phyloP scores from a whole-genome alignment of 2,797 vertebrate genomes.

The Phoebastria nigripes region DNA sequence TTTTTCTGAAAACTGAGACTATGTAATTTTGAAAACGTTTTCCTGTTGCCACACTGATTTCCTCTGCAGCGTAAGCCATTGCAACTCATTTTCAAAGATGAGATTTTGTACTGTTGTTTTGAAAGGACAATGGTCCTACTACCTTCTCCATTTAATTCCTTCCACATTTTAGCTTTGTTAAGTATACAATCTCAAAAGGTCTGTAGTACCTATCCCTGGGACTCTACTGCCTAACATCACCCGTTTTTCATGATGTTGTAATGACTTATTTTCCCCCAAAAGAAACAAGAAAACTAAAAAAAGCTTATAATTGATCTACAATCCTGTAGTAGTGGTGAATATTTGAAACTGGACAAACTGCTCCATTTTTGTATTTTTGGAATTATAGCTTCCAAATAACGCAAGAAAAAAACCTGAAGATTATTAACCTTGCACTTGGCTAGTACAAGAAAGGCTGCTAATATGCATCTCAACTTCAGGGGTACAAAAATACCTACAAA shows the following conservation, averaged over 20 bases:
- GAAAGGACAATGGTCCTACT: neutral
- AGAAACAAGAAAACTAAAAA: neutral
- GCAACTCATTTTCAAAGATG: conserved; percentile 29
- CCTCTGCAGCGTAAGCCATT: neutral
- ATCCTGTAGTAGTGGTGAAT: neutral
- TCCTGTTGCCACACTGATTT: conserved; percentile 29
- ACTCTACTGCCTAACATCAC: neutral
- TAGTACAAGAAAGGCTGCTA: neutral
- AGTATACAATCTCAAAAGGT: neutral
- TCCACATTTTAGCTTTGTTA: neutral
- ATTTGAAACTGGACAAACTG: neutral
- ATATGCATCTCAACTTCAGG: neutral
- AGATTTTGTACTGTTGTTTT: neutral
- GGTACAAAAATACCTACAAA: neutral
- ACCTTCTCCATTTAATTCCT: neutral
- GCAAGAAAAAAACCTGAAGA: neutral
- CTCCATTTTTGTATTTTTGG: neutral
- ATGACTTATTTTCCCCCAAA: neutral
- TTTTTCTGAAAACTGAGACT: conserved; percentile 13
- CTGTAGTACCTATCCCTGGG: neutral
- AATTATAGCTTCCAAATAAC: neutral
- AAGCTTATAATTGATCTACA: neutral
- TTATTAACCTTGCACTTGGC: neutral
- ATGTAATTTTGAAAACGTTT: conserved; percentile 49
- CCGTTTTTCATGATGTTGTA: neutral